Evolutionary conservation across 64 coral and sea anemone genomes (phyloP), one percentile per base, ranked within the genome.

Genomic region (Montipora cactus): DNA sequence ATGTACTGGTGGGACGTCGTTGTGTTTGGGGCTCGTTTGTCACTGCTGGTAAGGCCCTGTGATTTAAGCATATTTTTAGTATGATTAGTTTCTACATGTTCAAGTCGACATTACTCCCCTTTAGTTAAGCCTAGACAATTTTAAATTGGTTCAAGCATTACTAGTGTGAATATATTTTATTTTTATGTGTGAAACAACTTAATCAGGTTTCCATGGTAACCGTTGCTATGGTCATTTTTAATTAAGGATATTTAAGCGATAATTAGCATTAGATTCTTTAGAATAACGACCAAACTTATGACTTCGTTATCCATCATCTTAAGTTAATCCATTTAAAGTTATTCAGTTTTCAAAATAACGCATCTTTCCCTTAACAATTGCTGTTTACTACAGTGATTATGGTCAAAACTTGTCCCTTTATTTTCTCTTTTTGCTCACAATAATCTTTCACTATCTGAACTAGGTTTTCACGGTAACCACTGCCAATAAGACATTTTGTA

Each of bases 401-500:
- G 59, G 15, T 64, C 59, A 64, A 64, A 64, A 64, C 59, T 64
- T 64, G 59, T 64, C 7, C 59, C 59, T 64, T 64, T 64, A 64
- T 64, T 64, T 64, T 64, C 59, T 19, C 59, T 64, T 64, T 64
- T 64, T 64, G 59, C 59, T 64, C 59, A 64, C 59, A 64, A 64
- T 64, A 64, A 64, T 64, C 59, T 64, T 64, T 64, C 59, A 64
- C 59, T 64, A 64, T 64, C 59, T 64, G 59, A 64, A 15, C 59
- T 12, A 64, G 8, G 70, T 74, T 74, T 74, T 44, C 70, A 74
- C 25, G 70, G 70, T 74, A 74, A 74, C 70, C 70, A 44, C 25
- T 74, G 70, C 11, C 70, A 74, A 74, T 74, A 74, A 74, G 70
- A 74, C 70, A 74, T 74, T 74, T 74, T 74, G 59, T 64, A 64